phyloP scores from a whole-genome alignment of 2,797 vertebrate genomes.

The Muscicapa comitata region DNA sequence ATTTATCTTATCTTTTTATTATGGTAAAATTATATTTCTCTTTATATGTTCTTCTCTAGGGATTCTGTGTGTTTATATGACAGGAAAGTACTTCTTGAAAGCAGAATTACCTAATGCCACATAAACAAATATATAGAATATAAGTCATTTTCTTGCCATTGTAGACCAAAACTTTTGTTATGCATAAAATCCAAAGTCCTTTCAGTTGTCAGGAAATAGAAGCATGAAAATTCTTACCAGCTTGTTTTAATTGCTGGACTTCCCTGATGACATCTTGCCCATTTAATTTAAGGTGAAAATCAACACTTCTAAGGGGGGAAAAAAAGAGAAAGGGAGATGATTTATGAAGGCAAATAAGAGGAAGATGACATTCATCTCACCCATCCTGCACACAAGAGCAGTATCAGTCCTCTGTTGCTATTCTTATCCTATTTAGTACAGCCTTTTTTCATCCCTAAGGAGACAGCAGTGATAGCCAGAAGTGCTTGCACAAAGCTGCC shows the following conservation, averaged over 20 bases:
- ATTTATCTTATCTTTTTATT: slow-evolving; percentile 63
- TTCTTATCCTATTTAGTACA: background rate
- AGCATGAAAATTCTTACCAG: background rate
- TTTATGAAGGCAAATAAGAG: background rate
- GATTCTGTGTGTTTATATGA: background rate
- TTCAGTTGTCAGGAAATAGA: background rate
- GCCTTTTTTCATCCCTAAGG: background rate
- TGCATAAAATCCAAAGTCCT: background rate
- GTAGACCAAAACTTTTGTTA: background rate
- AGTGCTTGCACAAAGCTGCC: background rate
- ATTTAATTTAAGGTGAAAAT: background rate
- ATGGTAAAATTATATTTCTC: slow-evolving; percentile 53
- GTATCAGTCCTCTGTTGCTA: background rate
- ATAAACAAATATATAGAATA: background rate
- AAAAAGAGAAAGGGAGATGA: background rate
- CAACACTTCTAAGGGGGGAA: background rate
- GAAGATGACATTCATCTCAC: background rate
- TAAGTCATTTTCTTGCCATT: background rate
- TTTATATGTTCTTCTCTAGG: slow-evolving; percentile 23
- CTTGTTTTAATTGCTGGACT: background rate
- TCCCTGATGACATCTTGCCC: background rate
- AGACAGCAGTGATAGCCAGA: background rate
- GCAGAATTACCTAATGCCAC: background rate
- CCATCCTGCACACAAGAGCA: background rate
- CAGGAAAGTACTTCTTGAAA: background rate